Percentiles rank a stretch among this genome's conserved stretches.
phyloP scores from a whole-genome alignment of 2,888 invertebrate species.

The Amiota mariae region DNA sequence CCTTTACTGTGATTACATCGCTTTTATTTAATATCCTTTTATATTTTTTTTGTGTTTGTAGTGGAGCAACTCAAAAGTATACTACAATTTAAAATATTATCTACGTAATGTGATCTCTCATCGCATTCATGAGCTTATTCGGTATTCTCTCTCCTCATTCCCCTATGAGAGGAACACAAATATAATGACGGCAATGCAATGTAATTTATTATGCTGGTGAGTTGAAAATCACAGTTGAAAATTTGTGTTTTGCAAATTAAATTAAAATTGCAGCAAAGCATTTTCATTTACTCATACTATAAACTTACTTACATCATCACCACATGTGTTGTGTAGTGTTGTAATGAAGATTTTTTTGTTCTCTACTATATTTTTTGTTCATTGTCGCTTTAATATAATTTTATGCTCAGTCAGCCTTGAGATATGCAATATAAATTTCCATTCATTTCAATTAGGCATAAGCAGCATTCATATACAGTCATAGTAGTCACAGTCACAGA shows the following conservation, averaged over 20 bases:
- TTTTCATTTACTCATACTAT: neutral
- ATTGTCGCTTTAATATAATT: too few species aligned
- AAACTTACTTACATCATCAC: neutral
- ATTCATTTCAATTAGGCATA: conserved; percentile 1
- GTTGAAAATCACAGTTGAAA: conserved; percentile 20
- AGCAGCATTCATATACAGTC: too few species aligned
- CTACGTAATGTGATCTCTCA: neutral
- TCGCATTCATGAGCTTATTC: too few species aligned
- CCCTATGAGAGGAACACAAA: neutral
- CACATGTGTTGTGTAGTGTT: too few species aligned
- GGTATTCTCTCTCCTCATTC: too few species aligned
- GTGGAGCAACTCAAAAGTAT: neutral
- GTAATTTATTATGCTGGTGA: conserved; percentile 1
- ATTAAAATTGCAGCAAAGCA: conserved; percentile 17
- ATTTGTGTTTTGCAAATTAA: neutral
- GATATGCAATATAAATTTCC: conserved; percentile 22
- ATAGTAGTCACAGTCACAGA: too few species aligned
- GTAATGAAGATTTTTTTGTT: too few species aligned
- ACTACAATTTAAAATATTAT: neutral
- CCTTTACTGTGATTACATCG: neutral
- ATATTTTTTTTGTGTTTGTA: conserved; percentile 4
- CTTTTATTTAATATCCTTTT: neutral
- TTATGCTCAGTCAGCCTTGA: conserved; percentile 12
- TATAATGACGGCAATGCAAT: neutral
- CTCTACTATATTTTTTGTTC: too few species aligned